Evolutionary conservation across 2,888 invertebrate genomes (phyloP).

Genomic region (Coremacera marginata): DNA sequence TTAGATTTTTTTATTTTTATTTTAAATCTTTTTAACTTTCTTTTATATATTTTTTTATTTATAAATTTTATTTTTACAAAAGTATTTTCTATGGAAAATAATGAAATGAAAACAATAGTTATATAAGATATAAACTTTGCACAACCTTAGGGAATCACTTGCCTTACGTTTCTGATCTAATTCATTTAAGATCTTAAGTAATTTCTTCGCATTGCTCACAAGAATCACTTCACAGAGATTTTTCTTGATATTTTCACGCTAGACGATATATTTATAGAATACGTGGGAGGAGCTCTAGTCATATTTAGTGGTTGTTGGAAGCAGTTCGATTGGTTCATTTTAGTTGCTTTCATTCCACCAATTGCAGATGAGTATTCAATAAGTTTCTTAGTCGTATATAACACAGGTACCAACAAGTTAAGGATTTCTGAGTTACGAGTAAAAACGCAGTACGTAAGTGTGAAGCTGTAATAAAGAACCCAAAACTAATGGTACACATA

Average conservation of each 20-base stretch:
- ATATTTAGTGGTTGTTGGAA: conserved; percentile 39
- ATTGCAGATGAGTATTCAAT: not conserved
- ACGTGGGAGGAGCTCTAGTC: conserved; percentile 59
- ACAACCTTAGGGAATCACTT: conserved; percentile 44
- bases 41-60: not conserved
- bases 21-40: not conserved
- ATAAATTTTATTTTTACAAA: not conserved
- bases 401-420: too few relatives aligned
- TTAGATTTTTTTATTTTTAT: not conserved
- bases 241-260: conserved; percentile 40
- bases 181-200: conserved; percentile 48
- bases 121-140: not conserved
- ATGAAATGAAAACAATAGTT: not conserved
- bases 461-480: too few relatives aligned
- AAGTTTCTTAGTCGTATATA: not conserved
- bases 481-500: too few relatives aligned
- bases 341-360: not conserved
- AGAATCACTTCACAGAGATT: conserved; percentile 20
- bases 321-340: conserved; percentile 37
- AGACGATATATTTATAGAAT: conserved; percentile 65
- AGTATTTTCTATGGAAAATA: not conserved
- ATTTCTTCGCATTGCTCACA: conserved; percentile 40
- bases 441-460: too few relatives aligned
- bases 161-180: conserved; percentile 48
- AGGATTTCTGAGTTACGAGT: too few relatives aligned